These are phyloP conservation scores for Hypercompe scribonia DNA, from an alignment of 2,888 invertebrate genomes.

Conservation along the genomic window DNA sequence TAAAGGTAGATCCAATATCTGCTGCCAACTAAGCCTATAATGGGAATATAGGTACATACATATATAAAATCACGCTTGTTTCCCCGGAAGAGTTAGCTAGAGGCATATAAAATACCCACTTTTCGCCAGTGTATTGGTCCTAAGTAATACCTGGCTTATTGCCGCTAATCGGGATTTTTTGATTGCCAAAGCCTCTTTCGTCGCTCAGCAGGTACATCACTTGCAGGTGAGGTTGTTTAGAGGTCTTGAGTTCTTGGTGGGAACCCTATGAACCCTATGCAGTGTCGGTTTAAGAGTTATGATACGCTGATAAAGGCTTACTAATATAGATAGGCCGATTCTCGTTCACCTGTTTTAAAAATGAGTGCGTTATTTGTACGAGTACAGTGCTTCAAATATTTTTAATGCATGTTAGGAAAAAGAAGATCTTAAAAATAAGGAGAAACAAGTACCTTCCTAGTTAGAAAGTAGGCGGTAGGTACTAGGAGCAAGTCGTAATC, in stretches of 20 bases:
- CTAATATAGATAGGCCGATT: not conserved
- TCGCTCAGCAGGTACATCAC: too few relatives aligned
- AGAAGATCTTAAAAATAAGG: not conserved
- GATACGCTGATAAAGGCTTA: not conserved
- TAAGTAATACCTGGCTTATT: too few relatives aligned
- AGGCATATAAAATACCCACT: too few relatives aligned
- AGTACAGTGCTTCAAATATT: not conserved
- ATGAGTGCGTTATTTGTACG: not conserved
- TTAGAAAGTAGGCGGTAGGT: conserved; percentile 34
- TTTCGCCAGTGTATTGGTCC: too few relatives aligned
- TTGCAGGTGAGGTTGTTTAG: too few relatives aligned
- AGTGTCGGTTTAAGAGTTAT: not conserved
- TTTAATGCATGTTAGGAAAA: not conserved
- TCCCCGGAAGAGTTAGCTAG: too few relatives aligned
- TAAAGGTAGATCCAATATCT: not conserved
- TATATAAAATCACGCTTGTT: too few relatives aligned
- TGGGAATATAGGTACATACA: too few relatives aligned
- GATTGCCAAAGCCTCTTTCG: too few relatives aligned
- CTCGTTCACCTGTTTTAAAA: not conserved
- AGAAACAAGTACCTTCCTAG: not conserved
- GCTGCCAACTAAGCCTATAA: not conserved
- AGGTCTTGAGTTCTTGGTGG: too few relatives aligned
- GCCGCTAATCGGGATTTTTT: too few relatives aligned
- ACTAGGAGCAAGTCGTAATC: conserved; percentile 10
- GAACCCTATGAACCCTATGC: too few relatives aligned